Conservation (phyloP, 1,140 invertebrate species). For the Drosophila pandora region DNA sequence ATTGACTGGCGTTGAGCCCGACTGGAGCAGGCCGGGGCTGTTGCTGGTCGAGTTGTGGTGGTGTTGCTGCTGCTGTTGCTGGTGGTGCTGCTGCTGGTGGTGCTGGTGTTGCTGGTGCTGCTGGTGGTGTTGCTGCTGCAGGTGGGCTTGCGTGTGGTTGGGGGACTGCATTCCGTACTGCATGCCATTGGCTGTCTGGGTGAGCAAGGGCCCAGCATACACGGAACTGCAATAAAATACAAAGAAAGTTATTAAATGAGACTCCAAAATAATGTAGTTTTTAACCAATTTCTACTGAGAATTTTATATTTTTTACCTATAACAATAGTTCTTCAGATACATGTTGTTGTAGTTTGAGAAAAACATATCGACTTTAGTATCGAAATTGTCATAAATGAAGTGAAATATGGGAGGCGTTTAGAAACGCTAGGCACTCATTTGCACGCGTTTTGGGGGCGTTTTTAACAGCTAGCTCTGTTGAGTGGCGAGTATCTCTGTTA, state of each 20-base stretch:
- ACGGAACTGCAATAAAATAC: slow-evolving; percentile 62
- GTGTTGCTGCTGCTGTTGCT: slow-evolving; percentile 51
- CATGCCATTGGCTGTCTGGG: slow-evolving; percentile 71
- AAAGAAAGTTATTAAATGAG: neutral
- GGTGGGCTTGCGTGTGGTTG: slow-evolving; percentile 62
- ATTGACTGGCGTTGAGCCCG: slow-evolving; percentile 38
- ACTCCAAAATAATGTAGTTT: neutral
- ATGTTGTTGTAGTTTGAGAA: slow-evolving; percentile 82
- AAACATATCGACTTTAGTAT: slow-evolving; percentile 54
- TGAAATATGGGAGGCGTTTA: slow-evolving; percentile 22
- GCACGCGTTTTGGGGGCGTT: slow-evolving; percentile 34
- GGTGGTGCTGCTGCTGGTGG: slow-evolving; percentile 43
- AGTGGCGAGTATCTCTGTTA: slow-evolving; percentile 26
- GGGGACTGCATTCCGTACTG: slow-evolving; percentile 74
- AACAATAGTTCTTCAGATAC: slow-evolving; percentile 81
- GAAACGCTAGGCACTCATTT: slow-evolving; percentile 28
- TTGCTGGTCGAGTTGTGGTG: slow-evolving; percentile 62
- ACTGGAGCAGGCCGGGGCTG: slow-evolving; percentile 54
- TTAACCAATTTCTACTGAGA: neutral
- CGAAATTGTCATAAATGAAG: neutral
- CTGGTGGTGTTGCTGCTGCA: slow-evolving; percentile 55
- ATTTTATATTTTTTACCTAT: slow-evolving; percentile 59
- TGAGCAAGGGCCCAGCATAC: slow-evolving; percentile 69
- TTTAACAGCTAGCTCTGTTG: slow-evolving; percentile 14
- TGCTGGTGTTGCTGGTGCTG: slow-evolving; percentile 57